These are phyloP conservation scores for Calidris pygmaea DNA, from an alignment of 2,113 vertebrate species.

Conservation along the genomic window DNA sequence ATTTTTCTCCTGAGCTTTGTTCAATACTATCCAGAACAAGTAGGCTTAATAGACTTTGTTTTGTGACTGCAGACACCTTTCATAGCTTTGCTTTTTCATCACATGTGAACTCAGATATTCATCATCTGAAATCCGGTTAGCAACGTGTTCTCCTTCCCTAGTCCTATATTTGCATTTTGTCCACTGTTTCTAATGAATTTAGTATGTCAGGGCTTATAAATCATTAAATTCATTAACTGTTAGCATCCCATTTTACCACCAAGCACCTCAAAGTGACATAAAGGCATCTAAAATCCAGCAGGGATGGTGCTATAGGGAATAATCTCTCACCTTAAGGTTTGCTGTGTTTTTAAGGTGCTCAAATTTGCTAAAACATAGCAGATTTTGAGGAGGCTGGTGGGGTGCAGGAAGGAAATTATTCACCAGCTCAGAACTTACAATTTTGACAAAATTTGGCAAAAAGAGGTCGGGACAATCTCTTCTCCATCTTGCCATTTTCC, in stretches of 20 bases:
- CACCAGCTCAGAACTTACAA: neutral
- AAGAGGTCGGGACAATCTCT: neutral
- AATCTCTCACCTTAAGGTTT: neutral
- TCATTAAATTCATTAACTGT: neutral
- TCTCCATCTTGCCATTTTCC: neutral
- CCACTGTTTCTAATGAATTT: slow-evolving; percentile 32
- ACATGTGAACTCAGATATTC: neutral
- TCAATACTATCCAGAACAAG: slow-evolving; percentile 43
- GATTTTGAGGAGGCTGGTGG: neutral
- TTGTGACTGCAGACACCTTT: slow-evolving; percentile 53
- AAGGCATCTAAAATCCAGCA: neutral
- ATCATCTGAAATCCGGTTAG: slow-evolving; percentile 32
- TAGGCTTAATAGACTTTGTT: slow-evolving; percentile 51
- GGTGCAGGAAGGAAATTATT: neutral
- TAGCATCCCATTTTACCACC: neutral
- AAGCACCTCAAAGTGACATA: neutral
- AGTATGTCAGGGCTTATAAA: slow-evolving; percentile 16
- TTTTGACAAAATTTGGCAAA: neutral
- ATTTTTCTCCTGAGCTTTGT: slow-evolving; percentile 64
- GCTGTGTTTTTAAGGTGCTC: neutral
- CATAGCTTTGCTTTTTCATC: slow-evolving; percentile 51
- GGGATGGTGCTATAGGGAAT: accelerated
- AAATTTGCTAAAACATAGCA: neutral
- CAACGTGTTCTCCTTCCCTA: neutral
- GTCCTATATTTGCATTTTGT: slow-evolving; percentile 34